Conservation (phyloP, 2,888 invertebrate genomes). For the Rambutsinella grinnellia region DNA sequence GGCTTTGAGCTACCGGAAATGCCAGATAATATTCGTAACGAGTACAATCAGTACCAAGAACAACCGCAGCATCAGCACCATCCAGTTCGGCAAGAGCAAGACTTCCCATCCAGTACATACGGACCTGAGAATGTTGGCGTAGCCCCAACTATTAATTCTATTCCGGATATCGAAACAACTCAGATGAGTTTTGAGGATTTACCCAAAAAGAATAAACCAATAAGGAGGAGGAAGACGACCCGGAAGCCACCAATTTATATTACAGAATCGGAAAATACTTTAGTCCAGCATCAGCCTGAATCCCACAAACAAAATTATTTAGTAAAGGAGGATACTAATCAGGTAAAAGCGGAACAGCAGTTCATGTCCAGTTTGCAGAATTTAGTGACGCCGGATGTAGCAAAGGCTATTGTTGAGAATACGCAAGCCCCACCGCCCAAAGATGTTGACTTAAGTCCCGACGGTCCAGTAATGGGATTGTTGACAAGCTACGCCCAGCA, state of each 20-base stretch:
- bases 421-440: constrained; percentile 38
- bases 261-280: neutral
- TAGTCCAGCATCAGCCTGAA: constrained; percentile 9
- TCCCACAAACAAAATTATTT: constrained; percentile 15
- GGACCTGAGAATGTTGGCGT: neutral
- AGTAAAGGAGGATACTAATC: neutral
- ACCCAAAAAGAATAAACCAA: no score
- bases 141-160: no score
- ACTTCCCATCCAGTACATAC: neutral
- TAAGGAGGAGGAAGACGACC: neutral
- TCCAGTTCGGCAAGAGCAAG: no score
- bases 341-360: constrained; percentile 27
- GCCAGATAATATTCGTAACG: no score
- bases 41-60: no score
- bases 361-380: constrained; percentile 31
- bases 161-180: no score
- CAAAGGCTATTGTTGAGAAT: constrained; percentile 36
- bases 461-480: constrained; percentile 63
- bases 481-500: constrained; percentile 61
- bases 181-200: no score
- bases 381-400: constrained; percentile 37
- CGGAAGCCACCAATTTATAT: constrained; percentile 23
- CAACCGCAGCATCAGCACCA: no score
- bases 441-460: constrained; percentile 60
- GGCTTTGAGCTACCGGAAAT: constrained; percentile 18